Base-by-base conservation (phyloP, 2,888 invertebrate genomes). In the Ctenicera cuprea region DNA sequence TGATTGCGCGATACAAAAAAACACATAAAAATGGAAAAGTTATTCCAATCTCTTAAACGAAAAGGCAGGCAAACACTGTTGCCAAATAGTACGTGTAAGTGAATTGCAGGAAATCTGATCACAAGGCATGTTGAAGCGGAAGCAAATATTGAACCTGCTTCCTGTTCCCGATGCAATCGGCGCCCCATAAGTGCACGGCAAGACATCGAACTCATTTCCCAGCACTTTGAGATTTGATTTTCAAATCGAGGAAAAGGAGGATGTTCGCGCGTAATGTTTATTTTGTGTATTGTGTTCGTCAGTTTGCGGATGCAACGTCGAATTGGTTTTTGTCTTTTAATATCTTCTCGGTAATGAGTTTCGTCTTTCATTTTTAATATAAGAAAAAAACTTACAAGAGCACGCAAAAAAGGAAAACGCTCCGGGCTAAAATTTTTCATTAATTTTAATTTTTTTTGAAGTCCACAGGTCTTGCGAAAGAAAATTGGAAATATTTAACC, bases 41-140 rank as follows among this genome's bases (percentile, higher is more conserved):
- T 41, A 43, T 52, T 63, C n/a, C 63, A 71, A 71, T 72, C 59
- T 61, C 11, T 43, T 66, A 45, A 59, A 54, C 61, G 33, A 66
- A 72, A 52, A 75, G 52, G 63, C 48, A 65, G 62, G 67, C 65
- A 73, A 73, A 73, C 66, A 73, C 59, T 54, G 73, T 68, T 68
- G 65, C 68, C 73, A 71, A 75, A 75, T 70, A 75, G 70, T 59
- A 64, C 41, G 68, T 22, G 63, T 69, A 76, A 72, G 74, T 72
- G 76, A 74, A 76, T 76, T 77, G 72, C 69, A 63, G 71, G 67
- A 66, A 77, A 77, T 74, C 74, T 62, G 74, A 76, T 76, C 74
- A 63, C 66, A 69, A 64, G 71, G 54, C 71, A 63, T 71, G 63
- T 71, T 74, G 38, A 48, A 68, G 68, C 38, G 72, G 74, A 74